Conservation (phyloP, 1,140 invertebrate genomes). For the Heliconius nattereri region DNA sequence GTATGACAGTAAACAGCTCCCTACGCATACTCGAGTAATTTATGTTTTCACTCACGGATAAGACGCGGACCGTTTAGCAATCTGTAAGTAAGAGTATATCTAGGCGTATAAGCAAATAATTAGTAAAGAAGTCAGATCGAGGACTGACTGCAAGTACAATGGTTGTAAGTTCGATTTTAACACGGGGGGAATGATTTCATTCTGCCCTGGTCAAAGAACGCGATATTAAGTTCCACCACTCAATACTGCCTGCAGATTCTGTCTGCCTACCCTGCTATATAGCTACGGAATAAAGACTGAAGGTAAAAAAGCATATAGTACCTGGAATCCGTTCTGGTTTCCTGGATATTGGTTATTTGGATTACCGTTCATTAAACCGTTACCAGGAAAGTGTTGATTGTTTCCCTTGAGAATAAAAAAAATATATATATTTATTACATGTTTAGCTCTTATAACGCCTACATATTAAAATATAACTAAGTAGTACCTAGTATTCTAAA, state of each 20-base stretch:
- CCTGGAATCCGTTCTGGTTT: neutral
- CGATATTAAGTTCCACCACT: too few species aligned
- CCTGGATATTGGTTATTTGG: neutral
- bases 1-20: neutral
- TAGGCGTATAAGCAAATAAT: too few species aligned
- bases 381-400: neutral
- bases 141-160: too few species aligned
- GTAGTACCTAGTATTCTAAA: too few species aligned
- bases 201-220: too few species aligned
- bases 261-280: too few species aligned
- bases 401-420: neutral
- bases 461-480: too few species aligned
- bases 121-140: too few species aligned
- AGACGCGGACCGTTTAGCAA: neutral
- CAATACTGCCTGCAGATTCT: neutral
- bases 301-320: neutral
- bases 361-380: neutral
- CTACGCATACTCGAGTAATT: neutral
- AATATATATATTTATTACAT: neutral
- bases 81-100: neutral
- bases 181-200: too few species aligned
- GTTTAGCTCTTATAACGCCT: too few species aligned
- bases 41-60: neutral
- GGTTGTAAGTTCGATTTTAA: too few species aligned
- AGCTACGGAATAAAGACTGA: too few species aligned